Evolutionary conservation across 2,797 vertebrate species (phyloP).

Genomic region (Chelon auratus): DNA sequence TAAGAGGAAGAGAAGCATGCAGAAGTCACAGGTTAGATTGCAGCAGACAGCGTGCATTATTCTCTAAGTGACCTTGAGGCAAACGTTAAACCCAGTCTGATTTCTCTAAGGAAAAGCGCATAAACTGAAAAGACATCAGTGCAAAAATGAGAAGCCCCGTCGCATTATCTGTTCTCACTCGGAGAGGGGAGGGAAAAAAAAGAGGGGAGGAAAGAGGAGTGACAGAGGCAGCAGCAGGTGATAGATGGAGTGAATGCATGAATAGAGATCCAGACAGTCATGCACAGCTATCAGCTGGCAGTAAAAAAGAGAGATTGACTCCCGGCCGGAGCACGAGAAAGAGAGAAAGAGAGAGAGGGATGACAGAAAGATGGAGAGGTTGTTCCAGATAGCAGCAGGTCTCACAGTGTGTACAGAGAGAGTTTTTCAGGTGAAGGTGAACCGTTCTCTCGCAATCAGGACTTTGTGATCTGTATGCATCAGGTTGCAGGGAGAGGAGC

Average conservation of each 20-base stretch:
- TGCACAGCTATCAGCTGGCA: conserved; percentile 77
- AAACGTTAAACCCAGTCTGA: not conserved
- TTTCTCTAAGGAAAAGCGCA: conserved; percentile 1
- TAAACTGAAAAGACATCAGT: conserved; percentile 22
- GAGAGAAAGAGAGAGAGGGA: conserved; percentile 52
- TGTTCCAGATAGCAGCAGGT: conserved; percentile 79
- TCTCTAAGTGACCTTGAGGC: conserved; percentile 37
- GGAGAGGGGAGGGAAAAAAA: conserved; percentile 14
- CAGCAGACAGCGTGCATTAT: not conserved
- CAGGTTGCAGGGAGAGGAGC: conserved; percentile 7
- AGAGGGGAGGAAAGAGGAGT: conserved; percentile 33
- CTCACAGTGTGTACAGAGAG: conserved; percentile 68
- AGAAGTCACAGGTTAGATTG: conserved; percentile 18
- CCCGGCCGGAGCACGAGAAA: conserved; percentile 51
- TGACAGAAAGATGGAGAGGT: conserved; percentile 75
- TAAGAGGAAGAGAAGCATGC: not conserved
- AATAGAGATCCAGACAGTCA: conserved; percentile 77
- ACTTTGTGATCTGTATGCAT: conserved; percentile 44
- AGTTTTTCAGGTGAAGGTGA: conserved; percentile 79
- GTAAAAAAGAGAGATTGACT: conserved; percentile 74
- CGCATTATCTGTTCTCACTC: conserved; percentile 48
- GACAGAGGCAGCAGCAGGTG: conserved; percentile 74
- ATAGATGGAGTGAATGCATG: conserved; percentile 76
- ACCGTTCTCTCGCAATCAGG: conserved; percentile 56
- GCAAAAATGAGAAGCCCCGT: conserved; percentile 17